Evolutionary conservation across 2,797 vertebrate species (phyloP).

Genomic region (Lagorchestes hirsutus): DNA sequence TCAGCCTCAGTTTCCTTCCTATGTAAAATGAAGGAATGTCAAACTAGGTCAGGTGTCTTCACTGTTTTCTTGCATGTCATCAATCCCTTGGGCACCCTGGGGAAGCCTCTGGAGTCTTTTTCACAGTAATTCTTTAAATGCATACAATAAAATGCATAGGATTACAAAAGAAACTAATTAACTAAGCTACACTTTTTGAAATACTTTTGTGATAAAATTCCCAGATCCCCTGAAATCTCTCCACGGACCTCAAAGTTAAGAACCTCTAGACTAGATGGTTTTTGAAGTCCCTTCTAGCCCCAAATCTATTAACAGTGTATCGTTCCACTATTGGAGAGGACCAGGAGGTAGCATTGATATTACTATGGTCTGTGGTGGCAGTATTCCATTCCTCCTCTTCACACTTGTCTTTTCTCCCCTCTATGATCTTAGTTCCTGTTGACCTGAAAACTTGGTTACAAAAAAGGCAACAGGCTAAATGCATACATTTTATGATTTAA

Average conservation of each 20-base stretch:
- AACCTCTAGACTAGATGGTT: not conserved
- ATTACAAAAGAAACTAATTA: not conserved
- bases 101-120: not conserved
- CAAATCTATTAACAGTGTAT: not conserved
- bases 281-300: not conserved
- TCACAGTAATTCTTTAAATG: not conserved
- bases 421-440: not conserved
- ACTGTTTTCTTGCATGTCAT: not conserved
- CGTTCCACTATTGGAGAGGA: not conserved
- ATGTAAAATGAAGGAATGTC: not conserved
- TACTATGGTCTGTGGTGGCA: not conserved
- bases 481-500: no score
- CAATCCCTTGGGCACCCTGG: not conserved
- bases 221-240: not conserved
- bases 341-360: not conserved
- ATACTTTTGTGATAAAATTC: not conserved
- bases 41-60: not conserved
- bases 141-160: not conserved
- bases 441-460: no score
- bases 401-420: not conserved
- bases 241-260: not conserved
- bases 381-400: not conserved
- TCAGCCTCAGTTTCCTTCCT: not conserved
- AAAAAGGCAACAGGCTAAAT: no score
- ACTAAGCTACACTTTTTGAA: not conserved